Evolutionary conservation across 2,113 vertebrate genomes (phyloP).

Genomic region (Melozone crissalis): DNA sequence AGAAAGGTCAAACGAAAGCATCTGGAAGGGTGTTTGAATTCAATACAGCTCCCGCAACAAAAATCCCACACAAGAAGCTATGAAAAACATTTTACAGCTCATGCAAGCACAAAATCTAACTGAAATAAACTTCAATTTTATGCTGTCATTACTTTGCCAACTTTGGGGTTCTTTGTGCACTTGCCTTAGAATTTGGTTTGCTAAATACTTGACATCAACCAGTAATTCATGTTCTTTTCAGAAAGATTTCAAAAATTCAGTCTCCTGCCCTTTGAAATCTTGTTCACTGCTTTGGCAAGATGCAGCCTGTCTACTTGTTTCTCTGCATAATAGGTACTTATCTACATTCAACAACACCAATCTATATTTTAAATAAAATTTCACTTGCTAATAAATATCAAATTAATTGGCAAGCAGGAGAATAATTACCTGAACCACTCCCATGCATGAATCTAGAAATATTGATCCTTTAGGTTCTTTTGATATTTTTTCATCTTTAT

Average conservation of each 20-base stretch:
- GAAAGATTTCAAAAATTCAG: background rate
- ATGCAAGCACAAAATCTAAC: slow-evolving; percentile 1
- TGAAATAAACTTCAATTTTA: background rate
- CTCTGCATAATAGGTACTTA: background rate
- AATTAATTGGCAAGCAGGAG: background rate
- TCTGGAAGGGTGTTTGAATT: slow-evolving; percentile 49
- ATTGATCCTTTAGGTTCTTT: slow-evolving; percentile 99
- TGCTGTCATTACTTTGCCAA: background rate
- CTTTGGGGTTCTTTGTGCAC: background rate
- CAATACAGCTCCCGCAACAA: slow-evolving; percentile 37
- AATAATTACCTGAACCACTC: slow-evolving; percentile 91
- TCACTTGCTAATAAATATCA: background rate
- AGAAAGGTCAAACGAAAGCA: slow-evolving; percentile 63
- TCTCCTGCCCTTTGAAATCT: background rate
- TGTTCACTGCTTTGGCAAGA: background rate
- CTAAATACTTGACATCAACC: background rate
- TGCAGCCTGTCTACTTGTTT: background rate
- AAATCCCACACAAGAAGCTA: slow-evolving; percentile 60
- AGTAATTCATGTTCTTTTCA: background rate
- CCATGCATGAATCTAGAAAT: slow-evolving; percentile 98
- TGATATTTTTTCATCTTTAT: slow-evolving; percentile 98
- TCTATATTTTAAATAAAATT: background rate
- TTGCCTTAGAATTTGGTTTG: background rate
- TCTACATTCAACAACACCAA: background rate
- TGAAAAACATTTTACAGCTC: slow-evolving; percentile 20